Conservation (phyloP, 2,888 invertebrate genomes). For the Synergus itoensis region DNA sequence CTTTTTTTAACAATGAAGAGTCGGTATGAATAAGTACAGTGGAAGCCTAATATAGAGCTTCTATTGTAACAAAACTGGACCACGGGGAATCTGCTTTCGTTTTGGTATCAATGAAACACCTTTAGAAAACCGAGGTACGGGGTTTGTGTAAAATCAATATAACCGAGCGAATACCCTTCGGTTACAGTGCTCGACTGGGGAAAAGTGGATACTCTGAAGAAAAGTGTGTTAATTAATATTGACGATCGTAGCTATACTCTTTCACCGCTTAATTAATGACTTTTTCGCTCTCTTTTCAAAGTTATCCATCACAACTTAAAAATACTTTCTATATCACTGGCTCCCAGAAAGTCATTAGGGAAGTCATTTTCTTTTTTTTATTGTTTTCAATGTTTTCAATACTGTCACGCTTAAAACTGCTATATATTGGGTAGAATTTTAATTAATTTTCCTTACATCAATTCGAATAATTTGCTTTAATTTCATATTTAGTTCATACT, state of each 20-base stretch:
- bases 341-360: background rate
- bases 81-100: background rate
- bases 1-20: background rate
- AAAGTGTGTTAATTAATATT: slow-evolving; percentile 34
- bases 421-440: too few species aligned
- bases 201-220: slow-evolving; percentile 18
- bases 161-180: background rate
- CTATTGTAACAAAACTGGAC: slow-evolving; percentile 1
- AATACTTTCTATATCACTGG: background rate
- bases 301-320: slow-evolving; percentile 5
- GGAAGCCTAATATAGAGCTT: background rate
- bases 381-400: background rate
- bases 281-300: background rate
- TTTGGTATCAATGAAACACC: slow-evolving; percentile 13
- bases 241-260: slow-evolving; percentile 12
- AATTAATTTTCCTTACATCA: too few species aligned
- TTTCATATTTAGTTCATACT: too few species aligned
- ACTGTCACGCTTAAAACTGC: too few species aligned
- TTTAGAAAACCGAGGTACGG: background rate
- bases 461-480: too few species aligned
- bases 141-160: slow-evolving; percentile 21
- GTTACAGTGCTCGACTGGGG: slow-evolving; percentile 16
- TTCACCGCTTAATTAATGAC: slow-evolving; percentile 10
- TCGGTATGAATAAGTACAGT: background rate
- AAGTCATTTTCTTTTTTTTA: background rate